These are phyloP conservation scores for Empis stercorea DNA, from an alignment of 2,888 invertebrate species.

Conservation along the genomic window DNA sequence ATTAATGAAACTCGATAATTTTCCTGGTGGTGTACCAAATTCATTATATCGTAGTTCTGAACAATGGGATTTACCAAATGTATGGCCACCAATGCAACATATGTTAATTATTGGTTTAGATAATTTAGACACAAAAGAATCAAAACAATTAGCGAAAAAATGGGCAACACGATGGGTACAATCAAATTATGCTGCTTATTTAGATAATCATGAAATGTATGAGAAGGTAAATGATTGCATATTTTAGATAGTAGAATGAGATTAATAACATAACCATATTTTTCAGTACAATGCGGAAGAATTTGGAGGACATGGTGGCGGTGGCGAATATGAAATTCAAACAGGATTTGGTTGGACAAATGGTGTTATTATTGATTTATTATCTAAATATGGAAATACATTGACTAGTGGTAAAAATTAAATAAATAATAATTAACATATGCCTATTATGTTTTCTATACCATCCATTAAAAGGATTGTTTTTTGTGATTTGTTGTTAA, in stretches of 20 bases:
- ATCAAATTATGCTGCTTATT: constrained; percentile 58
- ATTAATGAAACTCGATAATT: constrained; percentile 42
- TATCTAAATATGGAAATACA: constrained; percentile 48
- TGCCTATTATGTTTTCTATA: too few relatives aligned
- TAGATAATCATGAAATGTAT: constrained; percentile 53
- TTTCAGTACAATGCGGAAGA: constrained; percentile 43
- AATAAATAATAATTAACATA: too few relatives aligned
- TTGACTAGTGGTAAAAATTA: constrained; percentile 5
- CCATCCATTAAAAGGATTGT: too few relatives aligned
- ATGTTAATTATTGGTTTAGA: constrained; percentile 61
- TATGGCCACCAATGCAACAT: constrained; percentile 79
- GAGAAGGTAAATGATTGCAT: constrained; percentile 51
- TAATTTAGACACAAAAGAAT: constrained; percentile 47
- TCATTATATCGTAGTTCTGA: constrained; percentile 61
- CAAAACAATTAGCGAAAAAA: constrained; percentile 48
- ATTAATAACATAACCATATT: neutral
- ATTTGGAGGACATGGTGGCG: constrained; percentile 53
- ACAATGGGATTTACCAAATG: constrained; percentile 81
- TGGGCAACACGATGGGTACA: constrained; percentile 64
- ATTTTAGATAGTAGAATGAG: neutral
- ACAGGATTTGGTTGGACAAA: constrained; percentile 86
- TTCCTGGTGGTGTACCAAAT: constrained; percentile 61
- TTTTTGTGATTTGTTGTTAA: too few relatives aligned
- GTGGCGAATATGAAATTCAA: constrained; percentile 76
- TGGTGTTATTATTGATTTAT: constrained; percentile 66